phyloP scores from a whole-genome alignment of 92 coral and sea anemone genomes.

The Epizoanthus rinbou region DNA sequence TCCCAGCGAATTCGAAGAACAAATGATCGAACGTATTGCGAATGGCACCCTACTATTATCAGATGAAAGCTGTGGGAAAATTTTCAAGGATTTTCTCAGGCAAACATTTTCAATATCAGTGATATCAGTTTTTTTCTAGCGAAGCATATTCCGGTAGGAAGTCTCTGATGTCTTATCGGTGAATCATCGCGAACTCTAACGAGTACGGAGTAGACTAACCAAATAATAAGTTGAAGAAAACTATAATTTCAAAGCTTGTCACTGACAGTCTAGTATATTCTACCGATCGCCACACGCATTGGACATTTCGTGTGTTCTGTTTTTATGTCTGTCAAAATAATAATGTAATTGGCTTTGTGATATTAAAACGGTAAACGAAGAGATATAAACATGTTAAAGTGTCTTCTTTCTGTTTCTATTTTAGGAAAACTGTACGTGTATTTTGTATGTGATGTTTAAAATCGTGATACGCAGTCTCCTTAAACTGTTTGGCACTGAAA shows the following conservation, averaged over 20 bases:
- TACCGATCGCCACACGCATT: background rate
- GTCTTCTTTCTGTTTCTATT: no score
- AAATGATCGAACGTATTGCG: background rate
- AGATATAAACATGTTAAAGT: no score
- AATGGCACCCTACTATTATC: background rate
- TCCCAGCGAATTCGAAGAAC: background rate
- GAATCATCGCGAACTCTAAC: background rate
- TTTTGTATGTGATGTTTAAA: no score
- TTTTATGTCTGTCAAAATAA: background rate
- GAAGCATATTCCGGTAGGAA: background rate
- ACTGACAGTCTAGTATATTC: background rate
- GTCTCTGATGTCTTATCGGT: background rate
- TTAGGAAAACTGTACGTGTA: no score
- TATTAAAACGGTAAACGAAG: no score
- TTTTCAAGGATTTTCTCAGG: background rate
- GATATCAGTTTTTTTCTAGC: background rate
- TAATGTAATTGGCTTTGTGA: no score
- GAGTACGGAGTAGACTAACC: background rate
- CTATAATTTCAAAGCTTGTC: background rate
- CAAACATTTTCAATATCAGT: constrained; percentile 6
- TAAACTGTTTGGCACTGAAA: no score
- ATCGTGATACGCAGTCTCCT: no score
- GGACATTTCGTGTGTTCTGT: background rate
- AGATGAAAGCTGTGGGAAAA: background rate
- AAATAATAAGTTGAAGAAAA: background rate